Percentiles rank a stretch among this genome's conserved stretches.
Evolutionary conservation across 2,113 vertebrate genomes (phyloP).

Genomic region (Rousettus leschenaultii): DNA sequence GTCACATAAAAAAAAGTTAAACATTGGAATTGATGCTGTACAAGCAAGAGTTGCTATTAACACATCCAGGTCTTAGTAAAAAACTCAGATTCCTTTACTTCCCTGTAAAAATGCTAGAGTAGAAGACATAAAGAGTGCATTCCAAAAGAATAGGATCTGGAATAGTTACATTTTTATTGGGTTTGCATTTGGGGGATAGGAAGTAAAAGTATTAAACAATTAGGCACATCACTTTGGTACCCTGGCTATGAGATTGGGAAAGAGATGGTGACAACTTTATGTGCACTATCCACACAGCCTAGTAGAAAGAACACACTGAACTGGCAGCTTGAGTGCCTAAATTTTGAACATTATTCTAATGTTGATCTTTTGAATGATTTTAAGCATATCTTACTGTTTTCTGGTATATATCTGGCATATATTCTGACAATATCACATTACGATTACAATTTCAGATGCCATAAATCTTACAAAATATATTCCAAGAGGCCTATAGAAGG

Average conservation of each 20-base stretch:
- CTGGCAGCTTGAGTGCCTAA: neutral
- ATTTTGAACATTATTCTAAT: neutral
- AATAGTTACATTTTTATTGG: neutral
- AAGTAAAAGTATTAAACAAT: neutral
- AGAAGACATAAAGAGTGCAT: neutral
- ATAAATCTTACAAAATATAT: neutral
- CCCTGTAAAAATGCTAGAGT: neutral
- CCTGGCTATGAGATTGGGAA: neutral
- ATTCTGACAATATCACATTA: neutral
- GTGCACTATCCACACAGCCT: neutral
- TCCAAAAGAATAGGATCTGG: neutral
- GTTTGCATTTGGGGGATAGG: neutral
- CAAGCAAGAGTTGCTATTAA: neutral
- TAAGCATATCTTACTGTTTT: neutral
- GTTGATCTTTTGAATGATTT: neutral
- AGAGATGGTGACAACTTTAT: neutral
- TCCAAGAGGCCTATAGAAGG: neutral
- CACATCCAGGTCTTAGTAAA: neutral
- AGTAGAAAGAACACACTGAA: neutral
- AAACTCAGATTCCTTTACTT: neutral
- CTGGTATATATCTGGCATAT: neutral
- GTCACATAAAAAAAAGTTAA: neutral
- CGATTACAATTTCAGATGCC: neutral
- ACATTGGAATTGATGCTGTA: neutral
- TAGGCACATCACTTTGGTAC: accelerated